These are phyloP conservation scores for Xiphophorus hellerii DNA, from an alignment of 2,113 vertebrate genomes.

Conservation along the genomic window DNA sequence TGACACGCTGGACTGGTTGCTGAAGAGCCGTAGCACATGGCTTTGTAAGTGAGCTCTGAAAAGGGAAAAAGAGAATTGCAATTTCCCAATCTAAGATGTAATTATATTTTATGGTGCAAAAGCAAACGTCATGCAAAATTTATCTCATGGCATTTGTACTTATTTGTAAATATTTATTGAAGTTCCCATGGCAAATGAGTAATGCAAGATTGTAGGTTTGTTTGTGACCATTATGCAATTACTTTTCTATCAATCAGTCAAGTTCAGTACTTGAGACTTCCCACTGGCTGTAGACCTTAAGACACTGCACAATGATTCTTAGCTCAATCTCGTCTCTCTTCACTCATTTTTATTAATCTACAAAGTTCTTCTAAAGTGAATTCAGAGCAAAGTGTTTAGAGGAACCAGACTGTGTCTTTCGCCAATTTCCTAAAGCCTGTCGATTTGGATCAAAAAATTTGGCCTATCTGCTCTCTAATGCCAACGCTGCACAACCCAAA, in stretches of 20 bases:
- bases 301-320: not conserved
- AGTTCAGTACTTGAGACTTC: constrained; percentile 17
- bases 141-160: constrained; percentile 41
- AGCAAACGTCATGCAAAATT: constrained; percentile 52
- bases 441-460: constrained; percentile 57
- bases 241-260: constrained; percentile 41
- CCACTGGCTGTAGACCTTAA: not conserved
- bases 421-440: constrained; percentile 51
- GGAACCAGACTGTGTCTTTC: constrained; percentile 1
- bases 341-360: constrained; percentile 21
- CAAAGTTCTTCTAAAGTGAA: constrained; percentile 23
- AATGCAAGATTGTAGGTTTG: constrained; percentile 35
- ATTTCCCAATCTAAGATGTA: constrained; percentile 57
- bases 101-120: constrained; percentile 70
- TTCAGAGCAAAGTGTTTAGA: not conserved
- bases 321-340: constrained; percentile 8
- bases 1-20: constrained; percentile 59
- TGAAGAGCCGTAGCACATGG: constrained; percentile 32
- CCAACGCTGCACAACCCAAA: constrained; percentile 49
- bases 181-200: constrained; percentile 27
- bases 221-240: constrained; percentile 37
- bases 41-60: constrained; percentile 39
- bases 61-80: constrained; percentile 29
- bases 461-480: constrained; percentile 32
- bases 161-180: constrained; percentile 1